Conservation (phyloP, 2,797 vertebrate species). For the Coluber constrictor region DNA sequence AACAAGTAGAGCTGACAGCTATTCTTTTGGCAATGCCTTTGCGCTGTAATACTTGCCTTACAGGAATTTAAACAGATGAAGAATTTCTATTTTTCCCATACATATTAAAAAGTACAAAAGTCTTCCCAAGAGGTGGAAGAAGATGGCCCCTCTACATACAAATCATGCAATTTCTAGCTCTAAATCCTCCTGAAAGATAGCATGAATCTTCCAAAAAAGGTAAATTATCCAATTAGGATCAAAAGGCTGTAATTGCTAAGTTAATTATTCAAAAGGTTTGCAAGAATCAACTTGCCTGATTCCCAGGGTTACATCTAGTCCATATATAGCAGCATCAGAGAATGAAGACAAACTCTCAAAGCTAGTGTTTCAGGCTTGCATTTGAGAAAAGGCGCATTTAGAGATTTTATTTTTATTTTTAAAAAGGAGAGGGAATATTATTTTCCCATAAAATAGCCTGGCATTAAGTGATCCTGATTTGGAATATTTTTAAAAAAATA, state of each 20-base stretch:
- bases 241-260: slow-evolving; percentile 4
- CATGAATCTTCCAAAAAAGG: neutral
- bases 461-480: neutral
- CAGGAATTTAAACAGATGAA: neutral
- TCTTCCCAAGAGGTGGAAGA: neutral
- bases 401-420: neutral
- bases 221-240: slow-evolving; percentile 13
- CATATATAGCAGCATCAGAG: neutral
- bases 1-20: neutral
- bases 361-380: neutral
- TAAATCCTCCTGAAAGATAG: neutral
- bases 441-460: neutral
- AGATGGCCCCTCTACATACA: neutral
- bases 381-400: neutral
- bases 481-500: neutral
- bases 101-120: neutral
- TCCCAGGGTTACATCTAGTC: neutral
- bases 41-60: neutral
- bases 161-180: neutral
- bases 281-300: slow-evolving; percentile 10
- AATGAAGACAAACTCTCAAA: neutral
- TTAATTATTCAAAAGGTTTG: slow-evolving; percentile 9
- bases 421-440: neutral
- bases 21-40: neutral
- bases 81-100: no score